phyloP scores from a whole-genome alignment of 2,113 vertebrate genomes.

The Phalacrocorax aristotelis region DNA sequence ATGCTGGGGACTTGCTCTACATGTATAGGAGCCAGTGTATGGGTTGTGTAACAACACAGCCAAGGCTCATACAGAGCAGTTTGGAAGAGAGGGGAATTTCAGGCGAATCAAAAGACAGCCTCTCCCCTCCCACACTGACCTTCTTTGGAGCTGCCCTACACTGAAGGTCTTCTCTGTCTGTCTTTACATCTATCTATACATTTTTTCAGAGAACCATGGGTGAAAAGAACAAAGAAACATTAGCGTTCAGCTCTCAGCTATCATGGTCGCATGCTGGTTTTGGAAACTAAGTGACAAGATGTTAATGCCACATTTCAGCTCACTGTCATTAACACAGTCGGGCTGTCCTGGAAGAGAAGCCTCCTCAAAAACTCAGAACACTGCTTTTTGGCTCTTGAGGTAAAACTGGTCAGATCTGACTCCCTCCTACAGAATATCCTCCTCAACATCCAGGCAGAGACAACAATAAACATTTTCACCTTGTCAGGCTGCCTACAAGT shows the following conservation, averaged over 20 bases:
- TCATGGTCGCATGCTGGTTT: background rate
- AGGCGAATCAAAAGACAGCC: background rate
- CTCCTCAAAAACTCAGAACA: background rate
- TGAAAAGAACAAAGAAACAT: background rate
- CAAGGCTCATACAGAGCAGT: background rate
- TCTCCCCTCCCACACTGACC: background rate
- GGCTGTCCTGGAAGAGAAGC: background rate
- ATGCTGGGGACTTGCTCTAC: background rate
- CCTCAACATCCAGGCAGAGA: background rate
- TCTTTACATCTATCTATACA: background rate
- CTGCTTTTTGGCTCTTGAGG: background rate
- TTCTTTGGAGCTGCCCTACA: background rate
- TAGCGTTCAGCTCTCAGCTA: background rate
- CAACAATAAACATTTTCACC: background rate
- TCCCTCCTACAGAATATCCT: background rate
- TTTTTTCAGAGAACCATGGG: background rate
- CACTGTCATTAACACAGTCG: background rate
- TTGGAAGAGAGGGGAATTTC: background rate
- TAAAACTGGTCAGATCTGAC: background rate
- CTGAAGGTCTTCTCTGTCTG: background rate
- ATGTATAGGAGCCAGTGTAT: fast-evolving
- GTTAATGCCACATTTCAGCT: background rate
- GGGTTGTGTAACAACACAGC: fast-evolving
- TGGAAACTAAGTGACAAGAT: background rate
- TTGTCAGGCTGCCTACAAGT: background rate